These are phyloP conservation scores for Odocoileus hemionus DNA, from an alignment of 2,113 vertebrate species.

Conservation along the genomic window DNA sequence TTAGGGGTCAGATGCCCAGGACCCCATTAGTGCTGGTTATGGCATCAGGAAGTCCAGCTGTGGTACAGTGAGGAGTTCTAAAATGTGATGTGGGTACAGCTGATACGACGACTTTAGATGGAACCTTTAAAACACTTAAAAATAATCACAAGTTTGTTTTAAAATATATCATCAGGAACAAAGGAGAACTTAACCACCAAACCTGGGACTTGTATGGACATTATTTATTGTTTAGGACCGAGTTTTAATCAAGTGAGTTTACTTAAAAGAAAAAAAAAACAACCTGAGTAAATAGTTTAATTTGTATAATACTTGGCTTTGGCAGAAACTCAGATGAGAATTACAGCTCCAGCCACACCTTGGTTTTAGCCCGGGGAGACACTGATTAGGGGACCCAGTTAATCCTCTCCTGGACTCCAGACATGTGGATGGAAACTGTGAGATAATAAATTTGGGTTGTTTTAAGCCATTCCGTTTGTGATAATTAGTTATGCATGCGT, in stretches of 20 bases:
- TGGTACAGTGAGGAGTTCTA: rapidly evolving
- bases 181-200: neutral
- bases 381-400: neutral
- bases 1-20: neutral
- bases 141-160: neutral
- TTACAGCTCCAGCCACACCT: neutral
- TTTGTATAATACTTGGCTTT: neutral
- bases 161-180: neutral
- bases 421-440: neutral
- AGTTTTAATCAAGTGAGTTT: neutral
- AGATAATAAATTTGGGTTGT: neutral
- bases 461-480: neutral
- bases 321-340: neutral
- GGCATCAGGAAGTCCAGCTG: neutral
- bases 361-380: neutral
- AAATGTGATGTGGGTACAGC: neutral
- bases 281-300: neutral
- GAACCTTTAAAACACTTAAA: neutral
- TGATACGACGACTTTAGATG: neutral
- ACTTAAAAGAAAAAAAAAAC: neutral
- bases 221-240: neutral
- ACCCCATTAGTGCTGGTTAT: neutral
- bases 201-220: neutral
- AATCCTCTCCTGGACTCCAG: neutral
- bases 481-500: neutral